Base-by-base conservation (phyloP, 2,797 vertebrate genomes). In the Florisuga fusca region DNA sequence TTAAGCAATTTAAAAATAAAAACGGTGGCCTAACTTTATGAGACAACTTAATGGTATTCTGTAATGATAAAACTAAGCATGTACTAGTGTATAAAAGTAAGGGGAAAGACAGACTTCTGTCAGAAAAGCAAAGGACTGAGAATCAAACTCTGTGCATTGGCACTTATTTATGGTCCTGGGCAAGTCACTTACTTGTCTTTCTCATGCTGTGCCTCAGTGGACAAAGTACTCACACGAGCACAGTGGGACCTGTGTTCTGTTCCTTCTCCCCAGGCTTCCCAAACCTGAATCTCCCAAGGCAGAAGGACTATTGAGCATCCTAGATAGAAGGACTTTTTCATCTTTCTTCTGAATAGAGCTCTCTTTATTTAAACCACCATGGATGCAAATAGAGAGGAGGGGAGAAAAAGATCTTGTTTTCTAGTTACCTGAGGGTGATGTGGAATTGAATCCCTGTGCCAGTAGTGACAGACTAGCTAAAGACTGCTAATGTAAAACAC, bases 1-100 rank as follows among this genome's bases (percentile, higher is more conserved):
- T 93, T 94, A 94, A 83, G 87, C 83, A 90, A 94, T 93, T 95
- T 92, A 93, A 89, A 94, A 96, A 86, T 51, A 84, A 91, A 89
- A 94, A 38, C 69, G 77, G 80, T 68, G 84, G 69, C 84, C 43
- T 75, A 36, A 66, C 71, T 95, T 96, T 94, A 68, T 90, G 75
- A 93, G 74, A 93, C 81, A 87, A 67, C 46, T 69, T 90, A 87
- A 91, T 71, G 57, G 77, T 61, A 50, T n/a, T 83, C 77, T 67
- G 46, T 93, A 96, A 94, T 90, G 93, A 84, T 62, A 89, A 91
- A 95, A 92, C 79, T 82, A 90, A 94, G 81, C 54, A 36, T 41
- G 48, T 88, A 54, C 93, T 90, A 75, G 61, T 75, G 43, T 63
- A 22, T 45, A 58, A 68, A 93, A 68, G 27, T 53, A 78, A 61